phyloP scores from a whole-genome alignment of 92 coral and sea anemone genomes.

The Phenganax subtilis region DNA sequence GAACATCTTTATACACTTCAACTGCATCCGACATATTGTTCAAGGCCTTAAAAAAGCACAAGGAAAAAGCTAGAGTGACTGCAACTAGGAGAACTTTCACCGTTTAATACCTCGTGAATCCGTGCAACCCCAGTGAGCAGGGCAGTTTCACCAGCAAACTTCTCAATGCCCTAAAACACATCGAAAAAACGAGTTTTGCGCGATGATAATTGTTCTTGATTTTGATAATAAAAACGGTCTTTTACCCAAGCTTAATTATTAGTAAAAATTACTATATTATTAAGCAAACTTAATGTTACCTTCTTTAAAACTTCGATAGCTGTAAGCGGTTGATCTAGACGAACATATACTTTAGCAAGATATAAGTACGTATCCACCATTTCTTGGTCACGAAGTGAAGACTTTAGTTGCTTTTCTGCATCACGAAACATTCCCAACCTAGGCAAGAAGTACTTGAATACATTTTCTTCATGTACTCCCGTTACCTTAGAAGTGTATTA shows the following conservation, averaged over 20 bases:
- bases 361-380: conserved; percentile 78
- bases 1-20: conserved; percentile 76
- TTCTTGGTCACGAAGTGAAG: conserved; percentile 86
- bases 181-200: neutral
- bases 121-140: conserved; percentile 92
- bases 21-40: conserved; percentile 90
- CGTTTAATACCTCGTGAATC: conserved; percentile 67
- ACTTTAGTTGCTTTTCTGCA: conserved; percentile 88
- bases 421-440: conserved; percentile 95
- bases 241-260: neutral
- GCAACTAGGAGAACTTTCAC: neutral
- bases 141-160: conserved; percentile 89
- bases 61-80: neutral
- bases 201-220: neutral
- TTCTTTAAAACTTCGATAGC: conserved; percentile 85
- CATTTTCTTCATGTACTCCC: too few species aligned
- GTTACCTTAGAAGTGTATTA: too few species aligned
- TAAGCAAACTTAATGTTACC: conserved; percentile 40
- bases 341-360: conserved; percentile 82
- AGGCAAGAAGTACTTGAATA: neutral
- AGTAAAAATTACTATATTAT: neutral
- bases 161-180: conserved; percentile 69
- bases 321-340: conserved; percentile 91
- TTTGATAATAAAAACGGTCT: neutral
- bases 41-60: conserved; percentile 53